Evolutionary conservation across 1,140 invertebrate genomes (phyloP).

Genomic region (Saccostrea glomerata): DNA sequence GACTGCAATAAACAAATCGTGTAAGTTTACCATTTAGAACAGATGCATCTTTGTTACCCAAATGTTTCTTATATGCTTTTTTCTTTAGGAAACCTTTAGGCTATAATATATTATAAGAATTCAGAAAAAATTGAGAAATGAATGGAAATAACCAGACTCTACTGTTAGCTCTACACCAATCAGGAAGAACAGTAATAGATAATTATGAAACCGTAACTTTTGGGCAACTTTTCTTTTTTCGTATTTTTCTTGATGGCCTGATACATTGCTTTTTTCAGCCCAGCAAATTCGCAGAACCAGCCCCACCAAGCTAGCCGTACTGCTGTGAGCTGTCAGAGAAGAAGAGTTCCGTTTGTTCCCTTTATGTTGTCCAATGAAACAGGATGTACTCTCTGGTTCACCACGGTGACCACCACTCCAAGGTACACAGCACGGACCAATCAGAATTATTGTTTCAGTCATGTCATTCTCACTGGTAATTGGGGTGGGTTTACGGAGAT

Average conservation of each 20-base stretch:
- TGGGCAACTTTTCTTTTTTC: neutral
- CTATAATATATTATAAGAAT: too few species aligned
- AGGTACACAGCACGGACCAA: conserved; percentile 29
- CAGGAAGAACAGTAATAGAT: too few species aligned
- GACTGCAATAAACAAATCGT: conserved; percentile 85
- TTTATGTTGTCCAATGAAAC: conserved; percentile 95
- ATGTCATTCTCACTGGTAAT: neutral
- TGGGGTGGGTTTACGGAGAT: neutral
- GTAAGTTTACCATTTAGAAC: too few species aligned
- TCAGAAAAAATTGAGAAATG: too few species aligned
- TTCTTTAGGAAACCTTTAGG: too few species aligned
- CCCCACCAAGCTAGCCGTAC: neutral
- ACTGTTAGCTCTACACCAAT: too few species aligned
- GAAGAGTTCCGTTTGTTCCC: conserved; percentile 93
- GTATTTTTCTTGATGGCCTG: neutral
- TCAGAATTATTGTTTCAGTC: neutral
- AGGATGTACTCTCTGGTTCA: conserved; percentile 90
- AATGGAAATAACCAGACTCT: too few species aligned
- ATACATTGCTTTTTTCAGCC: neutral
- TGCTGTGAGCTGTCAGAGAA: conserved; percentile 44
- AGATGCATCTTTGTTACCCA: too few species aligned
- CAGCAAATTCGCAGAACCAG: conserved; percentile 13
- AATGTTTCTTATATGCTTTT: too few species aligned
- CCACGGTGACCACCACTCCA: conserved; percentile 83
- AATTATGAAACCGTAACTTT: too few species aligned